Evolutionary conservation across 30 jellyfish, hydroid and myxozoan species (phyloP).

Genomic region (Aurelia sp.): DNA sequence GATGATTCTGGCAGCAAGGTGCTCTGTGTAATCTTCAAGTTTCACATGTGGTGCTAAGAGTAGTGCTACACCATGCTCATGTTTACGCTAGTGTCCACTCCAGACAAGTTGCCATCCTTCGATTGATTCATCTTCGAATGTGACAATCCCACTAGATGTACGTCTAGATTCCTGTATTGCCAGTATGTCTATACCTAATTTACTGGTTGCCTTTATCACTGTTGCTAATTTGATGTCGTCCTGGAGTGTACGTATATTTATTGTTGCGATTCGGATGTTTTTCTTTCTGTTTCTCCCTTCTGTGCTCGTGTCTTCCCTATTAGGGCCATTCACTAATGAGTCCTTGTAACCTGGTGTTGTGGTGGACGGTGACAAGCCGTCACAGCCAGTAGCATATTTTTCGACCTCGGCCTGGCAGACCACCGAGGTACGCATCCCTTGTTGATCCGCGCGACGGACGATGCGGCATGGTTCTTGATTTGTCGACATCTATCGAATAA

Average conservation of each 20-base stretch:
- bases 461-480: conserved; percentile 22
- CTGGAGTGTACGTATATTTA: not conserved
- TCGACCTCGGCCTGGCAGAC: conserved; percentile 22
- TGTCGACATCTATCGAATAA: not conserved
- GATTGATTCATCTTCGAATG: conserved; percentile 14
- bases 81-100: not conserved
- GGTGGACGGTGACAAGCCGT: not conserved
- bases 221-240: not conserved
- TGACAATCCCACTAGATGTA: not conserved
- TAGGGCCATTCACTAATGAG: not conserved
- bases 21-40: not conserved
- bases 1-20: conserved; percentile 1
- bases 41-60: conserved; percentile 23
- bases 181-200: not conserved
- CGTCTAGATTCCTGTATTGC: not conserved
- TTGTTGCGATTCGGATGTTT: conserved; percentile 6
- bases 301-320: not conserved
- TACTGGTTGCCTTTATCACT: conserved; percentile 3
- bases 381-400: conserved; percentile 17
- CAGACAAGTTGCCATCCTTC: conserved; percentile 5
- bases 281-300: not conserved
- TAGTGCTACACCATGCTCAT: conserved; percentile 19
- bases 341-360: not conserved
- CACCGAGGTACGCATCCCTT: conserved; percentile 42
- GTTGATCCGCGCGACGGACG: conserved; percentile 26